Evolutionary conservation across 1,140 invertebrate species (phyloP).

Genomic region (Choristoneura fumiferana): DNA sequence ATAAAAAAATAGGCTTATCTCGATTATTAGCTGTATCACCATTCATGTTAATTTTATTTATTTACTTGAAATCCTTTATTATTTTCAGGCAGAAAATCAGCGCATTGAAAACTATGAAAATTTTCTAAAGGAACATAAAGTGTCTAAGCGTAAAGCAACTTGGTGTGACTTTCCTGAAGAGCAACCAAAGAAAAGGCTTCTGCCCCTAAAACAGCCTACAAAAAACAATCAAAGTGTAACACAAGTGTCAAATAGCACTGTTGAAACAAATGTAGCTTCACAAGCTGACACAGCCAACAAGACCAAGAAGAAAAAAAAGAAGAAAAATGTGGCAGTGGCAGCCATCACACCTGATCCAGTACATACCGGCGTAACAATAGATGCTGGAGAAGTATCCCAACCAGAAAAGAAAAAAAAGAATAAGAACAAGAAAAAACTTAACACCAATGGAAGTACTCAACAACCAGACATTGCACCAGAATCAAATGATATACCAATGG

Average conservation of each 20-base stretch:
- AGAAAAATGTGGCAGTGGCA: constrained; percentile 1
- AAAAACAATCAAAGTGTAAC: background rate
- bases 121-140: constrained; percentile 77
- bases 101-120: constrained; percentile 78
- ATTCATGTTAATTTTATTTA: too few relatives aligned
- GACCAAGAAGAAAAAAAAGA: constrained; percentile 33
- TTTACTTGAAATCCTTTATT: too few relatives aligned
- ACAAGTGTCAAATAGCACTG: constrained; percentile 37
- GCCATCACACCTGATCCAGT: background rate
- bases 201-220: constrained; percentile 17
- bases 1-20: too few relatives aligned
- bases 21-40: too few relatives aligned
- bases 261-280: constrained; percentile 26
- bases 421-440: constrained; percentile 25
- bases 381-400: constrained; percentile 23
- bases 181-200: constrained; percentile 28
- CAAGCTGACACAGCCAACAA: constrained; percentile 28
- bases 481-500: too few relatives aligned
- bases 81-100: constrained; percentile 65
- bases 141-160: constrained; percentile 63
- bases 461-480: background rate
- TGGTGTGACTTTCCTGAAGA: constrained; percentile 79
- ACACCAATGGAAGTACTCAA: background rate
- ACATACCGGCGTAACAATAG: constrained; percentile 21
- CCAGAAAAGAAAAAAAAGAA: constrained; percentile 31